These are phyloP conservation scores for Synergus japonicus DNA, from an alignment of 2,888 invertebrate species.

Conservation along the genomic window DNA sequence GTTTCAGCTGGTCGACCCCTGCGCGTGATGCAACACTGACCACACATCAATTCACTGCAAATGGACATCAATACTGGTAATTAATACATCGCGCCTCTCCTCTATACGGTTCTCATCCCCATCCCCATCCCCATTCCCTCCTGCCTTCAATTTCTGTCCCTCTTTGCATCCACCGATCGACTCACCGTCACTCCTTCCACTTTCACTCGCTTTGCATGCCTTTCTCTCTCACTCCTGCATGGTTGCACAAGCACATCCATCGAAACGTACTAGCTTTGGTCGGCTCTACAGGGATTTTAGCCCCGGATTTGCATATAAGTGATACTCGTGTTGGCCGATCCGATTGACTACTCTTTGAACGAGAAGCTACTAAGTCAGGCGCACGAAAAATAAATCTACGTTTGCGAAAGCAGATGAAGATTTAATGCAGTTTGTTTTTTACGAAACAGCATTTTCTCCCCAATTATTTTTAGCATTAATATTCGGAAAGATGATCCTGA, in stretches of 20 bases:
- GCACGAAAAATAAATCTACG: constrained; percentile 43
- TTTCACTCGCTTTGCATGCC: constrained; percentile 50
- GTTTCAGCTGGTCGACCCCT: constrained; percentile 74
- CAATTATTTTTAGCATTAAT: no score
- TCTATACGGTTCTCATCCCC: constrained; percentile 53
- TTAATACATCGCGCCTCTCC: constrained; percentile 77
- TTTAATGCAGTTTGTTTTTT: background rate
- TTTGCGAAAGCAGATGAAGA: background rate
- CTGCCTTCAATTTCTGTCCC: constrained; percentile 46
- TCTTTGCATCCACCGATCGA: constrained; percentile 46
- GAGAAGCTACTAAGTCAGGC: constrained; percentile 64
- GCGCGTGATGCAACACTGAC: constrained; percentile 77
- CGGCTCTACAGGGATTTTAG: constrained; percentile 65
- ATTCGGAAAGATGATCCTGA: no score
- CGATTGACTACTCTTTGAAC: constrained; percentile 71
- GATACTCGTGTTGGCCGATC: constrained; percentile 71
- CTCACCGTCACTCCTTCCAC: constrained; percentile 48
- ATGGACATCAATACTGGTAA: constrained; percentile 78
- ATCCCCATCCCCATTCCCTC: constrained; percentile 45
- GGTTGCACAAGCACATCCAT: constrained; percentile 65
- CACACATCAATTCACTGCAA: constrained; percentile 78
- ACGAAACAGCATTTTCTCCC: background rate
- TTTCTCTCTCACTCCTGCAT: constrained; percentile 46
- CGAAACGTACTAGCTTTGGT: constrained; percentile 60
- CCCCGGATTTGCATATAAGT: constrained; percentile 74